Base-by-base conservation (phyloP, 1,140 invertebrate genomes). In the Drosophila novamexicana region DNA sequence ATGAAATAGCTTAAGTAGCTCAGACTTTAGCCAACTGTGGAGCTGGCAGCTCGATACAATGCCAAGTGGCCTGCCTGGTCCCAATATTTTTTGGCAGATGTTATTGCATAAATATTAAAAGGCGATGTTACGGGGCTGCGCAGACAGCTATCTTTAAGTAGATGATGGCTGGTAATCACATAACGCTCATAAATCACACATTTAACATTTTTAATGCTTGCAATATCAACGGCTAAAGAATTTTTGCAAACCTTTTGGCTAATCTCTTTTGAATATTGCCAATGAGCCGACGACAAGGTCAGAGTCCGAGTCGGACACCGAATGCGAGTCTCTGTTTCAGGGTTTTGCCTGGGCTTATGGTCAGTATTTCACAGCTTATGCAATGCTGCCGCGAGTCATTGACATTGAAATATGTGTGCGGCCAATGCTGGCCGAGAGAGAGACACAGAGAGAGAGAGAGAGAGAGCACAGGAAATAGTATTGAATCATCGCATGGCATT, bases 241-340 rank as follows among this genome's bases (percentile, higher is more conserved):
- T 69, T 45, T 62, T n/a, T 39, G 50, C 61, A 69, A 63, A 69
- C 66, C 52, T 75, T 75, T 69, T 57, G 65, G 72, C 50, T 69
- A 75, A 75, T 70, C 72, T 75, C 66, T 75, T 75, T 70, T 75
- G 58, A 75, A 75, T 75, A 75, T 74, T 61, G 64, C 42, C 71
- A 68, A 61, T 64, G 66, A 70, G 67, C 72, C 59, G 72, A 63
- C 59, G 53, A 75, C 66, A 75, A 75, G 72, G 67, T 75, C 59
- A 70, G 22, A 32, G 40, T 6, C 7, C 12, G 32, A 39, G 6
- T 22, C 34, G 10, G 7, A n/a, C 4, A 22, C 40, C 8, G 32
- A 29, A 32, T 16, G n/a, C 42, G 22, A 54, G 39, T 58, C 37
- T 42, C 12, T 36, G 49, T 6, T 18, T 14, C 16, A 29, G 4